Conservation (phyloP, 2,797 vertebrate species). For the Chaenodraco wilsoni region DNA sequence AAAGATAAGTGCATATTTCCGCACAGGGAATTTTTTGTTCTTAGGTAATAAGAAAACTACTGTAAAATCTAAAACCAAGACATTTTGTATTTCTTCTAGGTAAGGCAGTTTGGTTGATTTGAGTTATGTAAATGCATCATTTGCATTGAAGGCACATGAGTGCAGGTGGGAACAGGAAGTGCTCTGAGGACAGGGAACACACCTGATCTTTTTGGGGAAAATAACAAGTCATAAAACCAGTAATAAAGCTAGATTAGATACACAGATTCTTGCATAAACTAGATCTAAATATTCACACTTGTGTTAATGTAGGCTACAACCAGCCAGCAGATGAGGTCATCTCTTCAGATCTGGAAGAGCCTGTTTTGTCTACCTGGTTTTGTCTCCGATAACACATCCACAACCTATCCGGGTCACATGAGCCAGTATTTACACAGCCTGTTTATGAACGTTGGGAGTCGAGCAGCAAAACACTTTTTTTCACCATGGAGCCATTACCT, state of each 20-base stretch:
- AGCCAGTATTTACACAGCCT: slow-evolving; percentile 80
- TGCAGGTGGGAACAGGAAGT: slow-evolving; percentile 46
- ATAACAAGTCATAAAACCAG: slow-evolving; percentile 9
- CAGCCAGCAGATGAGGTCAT: slow-evolving; percentile 74
- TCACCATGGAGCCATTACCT: slow-evolving; percentile 21
- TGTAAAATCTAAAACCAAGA: background rate
- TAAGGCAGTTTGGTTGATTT: slow-evolving; percentile 79
- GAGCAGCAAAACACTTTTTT: slow-evolving; percentile 26
- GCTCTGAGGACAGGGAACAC: slow-evolving; percentile 43
- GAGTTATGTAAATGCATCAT: slow-evolving; percentile 83
- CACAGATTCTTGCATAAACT: background rate
- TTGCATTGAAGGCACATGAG: slow-evolving; percentile 77
- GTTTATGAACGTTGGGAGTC: slow-evolving; percentile 68
- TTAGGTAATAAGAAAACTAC: background rate
- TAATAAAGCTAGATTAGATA: slow-evolving; percentile 17
- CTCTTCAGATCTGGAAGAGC: slow-evolving; percentile 54
- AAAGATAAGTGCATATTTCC: background rate
- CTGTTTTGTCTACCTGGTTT: slow-evolving; percentile 55
- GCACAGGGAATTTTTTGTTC: background rate
- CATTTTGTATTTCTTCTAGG: slow-evolving; percentile 15
- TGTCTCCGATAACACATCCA: slow-evolving; percentile 65
- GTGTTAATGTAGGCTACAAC: slow-evolving; percentile 1
- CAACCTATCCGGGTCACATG: slow-evolving; percentile 75
- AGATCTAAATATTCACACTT: background rate
- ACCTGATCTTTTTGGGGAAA: slow-evolving; percentile 17